These are phyloP conservation scores for Upupa epops DNA, from an alignment of 2,113 vertebrate species.

Conservation along the genomic window DNA sequence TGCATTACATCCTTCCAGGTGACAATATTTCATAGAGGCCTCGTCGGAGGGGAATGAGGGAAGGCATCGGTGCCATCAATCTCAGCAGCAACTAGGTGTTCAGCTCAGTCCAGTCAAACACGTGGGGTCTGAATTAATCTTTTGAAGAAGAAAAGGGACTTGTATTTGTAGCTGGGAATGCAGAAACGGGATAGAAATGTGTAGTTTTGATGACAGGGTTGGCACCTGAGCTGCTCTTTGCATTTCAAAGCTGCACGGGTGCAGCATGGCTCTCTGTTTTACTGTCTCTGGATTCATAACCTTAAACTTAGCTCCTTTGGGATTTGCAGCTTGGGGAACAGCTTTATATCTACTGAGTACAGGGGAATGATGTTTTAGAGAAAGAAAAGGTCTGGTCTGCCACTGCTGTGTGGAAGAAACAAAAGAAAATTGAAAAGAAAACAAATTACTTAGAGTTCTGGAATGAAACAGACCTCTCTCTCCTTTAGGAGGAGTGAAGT, in stretches of 20 bases:
- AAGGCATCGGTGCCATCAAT: not conserved
- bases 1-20: not conserved
- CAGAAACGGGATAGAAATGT: not conserved
- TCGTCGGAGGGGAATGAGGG: not conserved
- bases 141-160: not conserved
- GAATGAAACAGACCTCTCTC: not conserved
- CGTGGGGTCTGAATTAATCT: not conserved
- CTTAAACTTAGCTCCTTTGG: not conserved
- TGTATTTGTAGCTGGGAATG: not conserved
- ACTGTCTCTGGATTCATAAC: not conserved
- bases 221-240: not conserved
- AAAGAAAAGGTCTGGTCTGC: not conserved
- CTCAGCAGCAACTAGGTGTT: not conserved
- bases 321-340: not conserved
- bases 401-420: not conserved
- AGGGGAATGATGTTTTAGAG: not conserved
- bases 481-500: not conserved
- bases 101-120: not conserved
- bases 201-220: not conserved
- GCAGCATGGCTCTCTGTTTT: not conserved
- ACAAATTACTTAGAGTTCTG: not conserved
- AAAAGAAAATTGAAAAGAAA: not conserved
- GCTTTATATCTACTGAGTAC: not conserved
- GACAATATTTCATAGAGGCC: not conserved
- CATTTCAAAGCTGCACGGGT: accelerated